Evolutionary conservation across 2,797 vertebrate species (phyloP), one percentile per base, ranked within the genome.

Genomic region (Amphiprion clarkii): DNA sequence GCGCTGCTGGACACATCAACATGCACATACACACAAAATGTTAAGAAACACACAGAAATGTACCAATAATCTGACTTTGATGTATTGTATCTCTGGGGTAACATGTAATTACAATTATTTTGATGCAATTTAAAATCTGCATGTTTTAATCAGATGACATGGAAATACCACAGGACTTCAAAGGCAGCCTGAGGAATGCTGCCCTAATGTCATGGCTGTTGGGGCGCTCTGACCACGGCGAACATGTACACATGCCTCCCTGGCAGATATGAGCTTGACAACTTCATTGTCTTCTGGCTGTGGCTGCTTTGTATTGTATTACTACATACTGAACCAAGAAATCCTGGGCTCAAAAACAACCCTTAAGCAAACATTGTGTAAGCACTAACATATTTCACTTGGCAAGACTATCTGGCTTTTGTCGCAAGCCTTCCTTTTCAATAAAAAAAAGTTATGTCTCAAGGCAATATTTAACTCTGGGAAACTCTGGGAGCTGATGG

Each of bases 351-450:
- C 69, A 65, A 76, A 76, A 85, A 71, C 61, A 80, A 61, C 16
- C 66, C 79, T 70, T 60, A 51, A 69, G 55, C 27, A 83, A 87
- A 87, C 78, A 87, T 67, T 84, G 78, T 76, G 78, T 68, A 87
- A 91, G 76, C 23, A 16, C 48, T 10, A 55, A 86, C 77, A 76
- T 74, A 78, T 88, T 90, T 86, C 46, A 70, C 65, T 91, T 87
- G 72, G 85, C 74, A 68, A 55, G 44, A 74, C 74, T 81, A 81
- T 81, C 74, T 87, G 85, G 80, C 16, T 66, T 80, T 83, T 83
- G 88, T 82, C 74, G 77, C 69, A 67, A 46, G 31, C 16, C 25
- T 70, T n/a, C 39, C 64, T 81, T 64, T 54, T 39, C 14, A 60
- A 71, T 52, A 70, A 55, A 60, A 52, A 46, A 62, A 33, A 36